Percentiles rank a stretch among this genome's conserved stretches.
Conservation (phyloP, 1,140 invertebrate species). For the Polypedilum pembai region DNA sequence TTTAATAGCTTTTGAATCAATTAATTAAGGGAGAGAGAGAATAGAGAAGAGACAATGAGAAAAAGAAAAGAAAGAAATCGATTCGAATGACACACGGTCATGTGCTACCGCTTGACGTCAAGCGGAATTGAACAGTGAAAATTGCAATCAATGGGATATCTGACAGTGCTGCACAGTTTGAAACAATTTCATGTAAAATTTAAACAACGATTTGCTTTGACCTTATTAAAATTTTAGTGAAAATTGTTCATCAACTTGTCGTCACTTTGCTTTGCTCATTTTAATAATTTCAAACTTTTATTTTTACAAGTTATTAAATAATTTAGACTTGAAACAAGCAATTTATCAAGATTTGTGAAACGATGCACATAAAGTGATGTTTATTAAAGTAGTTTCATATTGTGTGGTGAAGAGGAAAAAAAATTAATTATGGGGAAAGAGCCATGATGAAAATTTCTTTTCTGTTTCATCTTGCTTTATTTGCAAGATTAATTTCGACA, state of each 20-base stretch:
- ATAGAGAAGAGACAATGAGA: too few species aligned
- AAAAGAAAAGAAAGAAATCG: not conserved
- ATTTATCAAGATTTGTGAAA: conserved; percentile 8
- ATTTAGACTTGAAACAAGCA: not conserved
- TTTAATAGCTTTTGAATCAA: conserved; percentile 14
- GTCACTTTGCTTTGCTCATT: too few species aligned
- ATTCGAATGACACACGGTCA: not conserved
- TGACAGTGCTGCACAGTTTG: not conserved
- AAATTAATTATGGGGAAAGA: conserved; percentile 11
- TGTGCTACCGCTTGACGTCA: not conserved
- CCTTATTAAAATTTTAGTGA: not conserved
- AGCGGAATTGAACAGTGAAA: not conserved
- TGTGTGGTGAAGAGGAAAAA: not conserved
- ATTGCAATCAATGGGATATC: not conserved
- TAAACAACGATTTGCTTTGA: not conserved
- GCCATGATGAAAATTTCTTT: not conserved
- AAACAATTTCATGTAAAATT: not conserved
- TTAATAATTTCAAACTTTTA: not conserved
- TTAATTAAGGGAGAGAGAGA: not conserved
- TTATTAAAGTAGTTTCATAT: not conserved
- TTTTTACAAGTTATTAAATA: conserved; percentile 1
- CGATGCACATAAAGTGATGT: conserved; percentile 1
- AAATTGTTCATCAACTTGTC: not conserved
- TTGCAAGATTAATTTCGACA: not conserved
- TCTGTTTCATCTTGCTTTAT: not conserved